Base-by-base conservation (phyloP, 2,888 invertebrate species). In the Ophion ellenae region DNA sequence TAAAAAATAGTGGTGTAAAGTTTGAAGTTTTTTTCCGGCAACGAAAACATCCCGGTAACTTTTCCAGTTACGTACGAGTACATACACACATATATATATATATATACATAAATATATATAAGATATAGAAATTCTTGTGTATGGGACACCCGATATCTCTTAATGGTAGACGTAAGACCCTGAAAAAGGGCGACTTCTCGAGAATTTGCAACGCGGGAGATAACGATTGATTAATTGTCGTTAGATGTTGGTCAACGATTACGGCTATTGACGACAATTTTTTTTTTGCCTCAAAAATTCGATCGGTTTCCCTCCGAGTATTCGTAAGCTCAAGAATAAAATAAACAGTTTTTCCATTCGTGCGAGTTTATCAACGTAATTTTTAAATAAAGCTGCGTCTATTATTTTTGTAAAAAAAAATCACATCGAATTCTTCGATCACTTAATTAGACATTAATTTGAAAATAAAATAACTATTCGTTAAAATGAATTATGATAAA, bases 101-200 rank as follows among this genome's bases (percentile, higher is more conserved):
- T 83, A 74, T 84, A 84, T 74, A 78, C 36, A 85, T 64, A 78
- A 53, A 83, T 81, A 86, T 85, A 82, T 84, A 87, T 76, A 81
- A 67, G 74, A 87, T 79, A 88, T 88, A 91, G 89, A 89, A 87
- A 90, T 91, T 92, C 91, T 93, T 92, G 92, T 93, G 92, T 92
- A 93, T 92, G 93, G 45, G 91, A 91, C 91, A 92, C 81, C 91
- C 89, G 91, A 90, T 93, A 93, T 93, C 91, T 92, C 92, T 86
- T 84, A 86, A 86, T 86, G 86, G 86, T 86, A 86, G 84, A 67
- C 69, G 69, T 86, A 86, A 86, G 81, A 81, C 73, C 59, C 57
- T 67, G 70, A 66, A 74, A 20, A 88, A 90, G 75, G 57, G 81
- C 89, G 88, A 86, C 89, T 84, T 90, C 89, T 91, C 91, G 90